Evolutionary conservation across 2,797 vertebrate species (phyloP), one percentile per base, ranked within the genome.

Genomic region (Ctenopoma multispine): DNA sequence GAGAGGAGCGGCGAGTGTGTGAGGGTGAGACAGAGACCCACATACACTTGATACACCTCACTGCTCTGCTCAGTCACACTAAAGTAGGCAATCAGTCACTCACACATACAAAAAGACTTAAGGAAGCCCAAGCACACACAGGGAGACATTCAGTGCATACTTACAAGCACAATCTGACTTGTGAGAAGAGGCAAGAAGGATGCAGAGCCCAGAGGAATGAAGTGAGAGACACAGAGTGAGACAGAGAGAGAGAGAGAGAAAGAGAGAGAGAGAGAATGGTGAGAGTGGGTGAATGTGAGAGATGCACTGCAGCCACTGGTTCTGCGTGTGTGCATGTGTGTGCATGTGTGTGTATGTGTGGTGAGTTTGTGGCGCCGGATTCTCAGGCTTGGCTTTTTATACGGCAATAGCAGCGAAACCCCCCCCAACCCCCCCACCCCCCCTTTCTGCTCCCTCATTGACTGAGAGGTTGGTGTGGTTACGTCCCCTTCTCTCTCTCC

Each of bases 311-410:
- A 88, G 85, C 86, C 80, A 87, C 85, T 88, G 87, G 77, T 82
- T 87, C 63, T 74, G 62, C 66, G 67, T 85, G 31, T 49, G 59
- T n/a, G n/a, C n/a, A n/a, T 60, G 59, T 75, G 77, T 80, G 68
- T 75, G 64, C 58, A 57, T 77, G 65, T 71, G 79, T 79, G 80
- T 85, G 85, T 87, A 36, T 85, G 83, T 85, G 75, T 80, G 84
- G 85, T 78, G 88, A 88, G 91, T 92, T 93, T 93, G 90, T 91
- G 91, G 77, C 87, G 91, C 85, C 38, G 69, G 89, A 89, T 92
- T 93, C 90, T 87, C 86, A 90, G 89, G 82, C 87, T 90, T 89
- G 87, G 89, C 90, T 92, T 91, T 93, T 94, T 93, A 93, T 94
- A 94, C 68, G 75, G 82, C 85, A 34, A 80, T 38, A 77, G 88